Conservation (phyloP, 2,888 invertebrate species). For the Acronicta aceris region DNA sequence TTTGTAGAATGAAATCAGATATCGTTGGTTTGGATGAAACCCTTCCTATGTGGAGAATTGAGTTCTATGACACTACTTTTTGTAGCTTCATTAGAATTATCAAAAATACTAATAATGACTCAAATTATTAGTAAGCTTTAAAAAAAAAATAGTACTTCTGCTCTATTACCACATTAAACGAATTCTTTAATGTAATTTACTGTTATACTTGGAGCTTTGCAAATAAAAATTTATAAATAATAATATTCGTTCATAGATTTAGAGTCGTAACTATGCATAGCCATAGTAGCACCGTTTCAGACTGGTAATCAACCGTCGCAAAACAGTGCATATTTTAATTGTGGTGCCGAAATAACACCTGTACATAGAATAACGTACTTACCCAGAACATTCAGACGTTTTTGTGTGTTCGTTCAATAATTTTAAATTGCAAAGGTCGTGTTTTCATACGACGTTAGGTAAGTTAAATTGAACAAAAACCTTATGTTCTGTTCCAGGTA, state of each 20-base stretch:
- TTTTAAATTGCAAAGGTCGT: conserved; percentile 29
- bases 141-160: too few relatives aligned
- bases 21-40: not conserved
- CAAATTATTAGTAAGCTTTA: too few relatives aligned
- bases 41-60: not conserved
- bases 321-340: conserved; percentile 29
- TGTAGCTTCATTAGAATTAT: too few relatives aligned
- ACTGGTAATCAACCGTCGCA: conserved; percentile 40
- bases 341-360: too few relatives aligned
- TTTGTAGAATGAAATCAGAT: not conserved
- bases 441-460: conserved; percentile 1
- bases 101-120: too few relatives aligned
- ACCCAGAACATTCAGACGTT: conserved; percentile 14
- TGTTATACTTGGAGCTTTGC: not conserved
- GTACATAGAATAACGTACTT: not conserved
- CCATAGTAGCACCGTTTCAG: conserved; percentile 33
- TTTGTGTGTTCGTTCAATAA: conserved; percentile 23
- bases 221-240: not conserved
- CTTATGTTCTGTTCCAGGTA: conserved; percentile 75
- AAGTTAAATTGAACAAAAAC: conserved; percentile 35
- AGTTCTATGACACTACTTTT: not conserved
- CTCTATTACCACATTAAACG: too few relatives aligned
- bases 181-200: not conserved
- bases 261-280: not conserved
- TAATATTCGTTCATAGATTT: conserved; percentile 3